These are phyloP conservation scores for Spicauda simplicius DNA, from an alignment of 2,888 invertebrate species.

Conservation along the genomic window DNA sequence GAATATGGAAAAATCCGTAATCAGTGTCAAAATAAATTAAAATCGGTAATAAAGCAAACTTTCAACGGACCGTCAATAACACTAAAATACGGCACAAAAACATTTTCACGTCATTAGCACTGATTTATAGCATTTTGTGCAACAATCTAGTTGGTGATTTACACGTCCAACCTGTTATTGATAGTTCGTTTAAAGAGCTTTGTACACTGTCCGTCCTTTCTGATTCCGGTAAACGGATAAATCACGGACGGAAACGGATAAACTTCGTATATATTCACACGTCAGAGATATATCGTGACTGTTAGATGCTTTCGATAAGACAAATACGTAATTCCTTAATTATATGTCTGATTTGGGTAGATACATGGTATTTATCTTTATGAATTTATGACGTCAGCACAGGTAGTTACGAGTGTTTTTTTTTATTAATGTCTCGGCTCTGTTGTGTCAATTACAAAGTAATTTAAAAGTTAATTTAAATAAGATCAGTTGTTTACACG, in stretches of 20 bases:
- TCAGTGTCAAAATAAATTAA: background rate
- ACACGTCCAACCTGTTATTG: slow-evolving; percentile 43
- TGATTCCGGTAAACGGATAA: background rate
- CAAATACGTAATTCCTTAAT: no score
- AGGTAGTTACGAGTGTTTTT: no score
- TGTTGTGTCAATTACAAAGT: no score
- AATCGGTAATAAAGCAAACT: slow-evolving; percentile 1
- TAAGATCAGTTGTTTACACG: background rate
- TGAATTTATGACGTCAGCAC: no score
- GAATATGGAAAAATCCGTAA: background rate
- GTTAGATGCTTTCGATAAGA: no score
- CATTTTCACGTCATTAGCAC: slow-evolving; percentile 11
- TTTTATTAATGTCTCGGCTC: no score
- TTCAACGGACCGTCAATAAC: slow-evolving; percentile 13
- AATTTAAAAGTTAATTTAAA: no score
- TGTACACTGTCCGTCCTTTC: background rate
- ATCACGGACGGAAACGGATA: no score
- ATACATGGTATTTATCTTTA: no score
- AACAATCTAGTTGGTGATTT: slow-evolving; percentile 40
- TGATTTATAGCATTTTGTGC: slow-evolving; percentile 26
- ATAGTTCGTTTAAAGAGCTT: slow-evolving; percentile 9
- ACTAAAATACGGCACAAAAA: slow-evolving; percentile 17
- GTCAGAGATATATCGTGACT: no score
- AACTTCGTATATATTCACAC: no score
- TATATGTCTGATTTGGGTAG: no score